A percentile compares a stretch with the other conserved stretches of the same genome.
Conservation (phyloP, 2,888 invertebrate species). For the Deroplatys truncata region DNA sequence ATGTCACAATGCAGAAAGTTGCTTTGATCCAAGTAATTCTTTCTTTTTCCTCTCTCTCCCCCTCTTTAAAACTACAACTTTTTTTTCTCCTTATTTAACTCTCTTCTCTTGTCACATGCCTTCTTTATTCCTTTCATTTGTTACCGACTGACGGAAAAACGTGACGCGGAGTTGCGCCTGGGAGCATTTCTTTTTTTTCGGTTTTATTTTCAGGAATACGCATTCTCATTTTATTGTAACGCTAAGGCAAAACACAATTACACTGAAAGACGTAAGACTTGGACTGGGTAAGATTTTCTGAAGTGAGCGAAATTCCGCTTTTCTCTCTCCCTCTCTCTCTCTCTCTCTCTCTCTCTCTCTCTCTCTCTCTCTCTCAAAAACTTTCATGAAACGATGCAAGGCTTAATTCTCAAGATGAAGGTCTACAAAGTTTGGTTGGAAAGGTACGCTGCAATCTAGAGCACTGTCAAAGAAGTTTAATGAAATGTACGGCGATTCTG, state of each 20-base stretch:
- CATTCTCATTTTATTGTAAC: background rate
- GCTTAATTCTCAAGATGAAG: no score
- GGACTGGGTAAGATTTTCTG: no score
- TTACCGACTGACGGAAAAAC: background rate
- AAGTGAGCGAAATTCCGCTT: no score
- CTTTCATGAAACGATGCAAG: no score
- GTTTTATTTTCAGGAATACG: background rate
- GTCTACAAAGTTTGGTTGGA: no score
- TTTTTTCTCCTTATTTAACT: background rate
- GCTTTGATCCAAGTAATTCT: background rate
- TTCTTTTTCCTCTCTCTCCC: background rate
- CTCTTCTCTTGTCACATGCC: background rate
- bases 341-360: no score
- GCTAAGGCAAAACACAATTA: background rate
- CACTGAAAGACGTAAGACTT: no score
- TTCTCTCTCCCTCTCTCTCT: no score
- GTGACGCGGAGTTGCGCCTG: background rate
- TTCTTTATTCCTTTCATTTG: background rate
- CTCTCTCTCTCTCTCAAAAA: no score
- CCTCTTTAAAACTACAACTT: background rate
- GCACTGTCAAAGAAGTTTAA: no score
- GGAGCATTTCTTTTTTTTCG: background rate
- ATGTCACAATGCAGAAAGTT: background rate
- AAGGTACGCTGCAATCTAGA: no score
- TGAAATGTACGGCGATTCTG: no score